Base-by-base conservation (phyloP, 2,797 vertebrate genomes). In the Champsocephalus esox region DNA sequence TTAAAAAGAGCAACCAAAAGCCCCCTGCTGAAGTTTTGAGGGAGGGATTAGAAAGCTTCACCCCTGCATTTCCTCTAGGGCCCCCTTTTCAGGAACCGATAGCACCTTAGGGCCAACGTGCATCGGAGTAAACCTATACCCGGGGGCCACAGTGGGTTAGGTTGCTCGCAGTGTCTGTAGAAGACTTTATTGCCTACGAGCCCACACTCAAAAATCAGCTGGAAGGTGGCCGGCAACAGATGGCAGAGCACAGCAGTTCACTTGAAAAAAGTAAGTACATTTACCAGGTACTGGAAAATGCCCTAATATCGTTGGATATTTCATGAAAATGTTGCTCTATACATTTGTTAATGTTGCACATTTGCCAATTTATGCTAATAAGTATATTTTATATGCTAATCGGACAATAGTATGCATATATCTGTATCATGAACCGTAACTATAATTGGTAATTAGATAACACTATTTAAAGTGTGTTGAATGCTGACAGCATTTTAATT, bases 81-180 rank as follows among this genome's bases (percentile, higher is more conserved):
- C 6, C 73, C 65, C 81, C 54, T 85, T 79, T 90, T 88, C 59
- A 83, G 79, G 76, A 83, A 79, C 84, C 84, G 85, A 87, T 84
- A 69, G 75, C 71, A 80, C 48, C 79, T 72, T 56, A 76, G 80
- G 79, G 84, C 85, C 77, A 83, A 64, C 76, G 82, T 76, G 70
- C 79, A 88, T 75, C 81, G 54, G 70, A 69, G 93, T 91, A 94
- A 95, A 87, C 71, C 87, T 87, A 94, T 93, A 78, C 85, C 70
- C 57, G 62, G 57, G 65, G 79, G 76, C 81, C 73, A 64, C 59
- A 28, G 57, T 49, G 76, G 76, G 80, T 81, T 74, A 86, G 80
- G 84, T 77, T 84, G 77, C 81, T 75, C 61, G 16, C 43, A 80
- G 76, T 80, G 82, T 88, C 88, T 82, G 78, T 80, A 70, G 82